These are phyloP conservation scores for Calycopis cecrops DNA, from an alignment of 1,140 invertebrate species.

Conservation along the genomic window DNA sequence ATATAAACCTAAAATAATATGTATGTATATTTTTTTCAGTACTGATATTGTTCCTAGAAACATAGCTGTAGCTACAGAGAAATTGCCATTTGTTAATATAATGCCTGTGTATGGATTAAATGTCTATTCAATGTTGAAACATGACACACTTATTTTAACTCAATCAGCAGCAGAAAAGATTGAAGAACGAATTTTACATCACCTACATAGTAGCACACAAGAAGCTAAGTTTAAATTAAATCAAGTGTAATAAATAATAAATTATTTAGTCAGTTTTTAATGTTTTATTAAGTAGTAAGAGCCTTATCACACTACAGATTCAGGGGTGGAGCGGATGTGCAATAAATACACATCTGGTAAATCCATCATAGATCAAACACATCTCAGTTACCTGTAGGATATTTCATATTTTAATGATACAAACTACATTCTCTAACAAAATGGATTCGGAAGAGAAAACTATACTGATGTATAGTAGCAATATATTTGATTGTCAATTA, in stretches of 20 bases:
- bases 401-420: too few species aligned
- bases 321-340: too few species aligned
- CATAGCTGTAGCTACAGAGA: conserved; percentile 86
- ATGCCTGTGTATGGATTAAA: conserved; percentile 96
- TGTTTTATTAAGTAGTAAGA: conserved; percentile 4
- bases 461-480: too few species aligned
- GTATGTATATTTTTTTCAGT: conserved; percentile 75
- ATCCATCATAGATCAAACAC: too few species aligned
- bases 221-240: conserved; percentile 71
- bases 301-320: too few species aligned
- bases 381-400: too few species aligned
- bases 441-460: too few species aligned
- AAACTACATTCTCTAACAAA: too few species aligned
- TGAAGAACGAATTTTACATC: conserved; percentile 89
- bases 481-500: too few species aligned
- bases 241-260: conserved; percentile 31
- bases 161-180: conserved; percentile 88
- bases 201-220: conserved; percentile 81
- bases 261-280: conserved; percentile 13
- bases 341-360: too few species aligned
- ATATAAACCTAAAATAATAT: conserved; percentile 8
- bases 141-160: conserved; percentile 95
- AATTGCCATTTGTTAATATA: conserved; percentile 89
- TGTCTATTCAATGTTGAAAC: conserved; percentile 95
- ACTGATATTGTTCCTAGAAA: conserved; percentile 91